Evolutionary conservation across 2,113 vertebrate genomes (phyloP).

Genomic region (Arvicanthis niloticus): DNA sequence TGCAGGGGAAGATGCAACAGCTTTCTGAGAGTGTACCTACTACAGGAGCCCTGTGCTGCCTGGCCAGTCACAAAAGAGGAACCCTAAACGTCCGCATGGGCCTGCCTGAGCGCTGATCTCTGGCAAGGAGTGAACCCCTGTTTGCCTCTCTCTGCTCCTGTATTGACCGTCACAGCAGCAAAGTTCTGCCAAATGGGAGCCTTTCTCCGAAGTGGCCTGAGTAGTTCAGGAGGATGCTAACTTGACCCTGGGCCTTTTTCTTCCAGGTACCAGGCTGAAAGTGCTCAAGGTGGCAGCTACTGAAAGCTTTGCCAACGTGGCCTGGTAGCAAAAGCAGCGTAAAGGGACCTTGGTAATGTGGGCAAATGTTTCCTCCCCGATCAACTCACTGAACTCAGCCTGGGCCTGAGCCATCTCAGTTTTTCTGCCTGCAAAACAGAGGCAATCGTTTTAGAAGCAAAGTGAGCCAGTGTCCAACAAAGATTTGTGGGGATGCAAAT

Average conservation of each 20-base stretch:
- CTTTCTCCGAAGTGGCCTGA: background rate
- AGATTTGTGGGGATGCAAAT: background rate
- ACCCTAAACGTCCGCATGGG: background rate
- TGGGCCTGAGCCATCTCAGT: background rate
- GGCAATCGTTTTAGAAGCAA: background rate
- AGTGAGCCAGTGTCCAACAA: background rate
- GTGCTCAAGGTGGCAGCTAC: background rate
- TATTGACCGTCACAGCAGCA: background rate
- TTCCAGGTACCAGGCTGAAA: slow-evolving; percentile 51
- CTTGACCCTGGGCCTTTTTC: background rate
- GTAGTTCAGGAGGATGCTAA: background rate
- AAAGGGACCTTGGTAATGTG: background rate
- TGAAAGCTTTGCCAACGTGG: slow-evolving; percentile 8
- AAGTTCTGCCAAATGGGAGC: background rate
- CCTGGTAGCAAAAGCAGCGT: background rate
- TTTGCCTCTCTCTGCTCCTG: background rate
- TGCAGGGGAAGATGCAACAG: background rate
- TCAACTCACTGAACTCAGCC: background rate
- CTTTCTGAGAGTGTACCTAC: background rate
- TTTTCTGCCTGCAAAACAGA: slow-evolving; percentile 3
- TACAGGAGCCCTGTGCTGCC: background rate
- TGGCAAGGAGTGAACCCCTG: background rate
- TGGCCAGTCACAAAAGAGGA: background rate
- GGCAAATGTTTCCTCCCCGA: background rate
- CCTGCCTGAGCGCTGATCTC: background rate